Percentiles rank a stretch among this genome's conserved stretches.
phyloP scores from a whole-genome alignment of 35 echinoderm and acorn worm genomes.

The Patiria miniata region DNA sequence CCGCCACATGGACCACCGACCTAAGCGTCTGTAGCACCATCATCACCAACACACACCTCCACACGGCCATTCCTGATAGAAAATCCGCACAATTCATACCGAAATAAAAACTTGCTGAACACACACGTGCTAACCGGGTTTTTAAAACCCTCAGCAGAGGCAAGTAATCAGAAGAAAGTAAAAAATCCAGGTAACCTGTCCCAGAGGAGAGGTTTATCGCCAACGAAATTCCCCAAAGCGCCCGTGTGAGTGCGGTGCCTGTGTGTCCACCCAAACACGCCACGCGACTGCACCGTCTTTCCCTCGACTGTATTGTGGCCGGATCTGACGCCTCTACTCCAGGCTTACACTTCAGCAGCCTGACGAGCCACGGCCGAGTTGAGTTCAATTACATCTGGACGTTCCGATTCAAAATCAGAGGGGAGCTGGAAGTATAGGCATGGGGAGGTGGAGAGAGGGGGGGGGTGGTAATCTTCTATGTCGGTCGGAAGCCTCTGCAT shows the following conservation, averaged over 20 bases:
- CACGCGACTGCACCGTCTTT: background rate
- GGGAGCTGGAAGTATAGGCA: background rate
- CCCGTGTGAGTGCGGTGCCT: too few species aligned
- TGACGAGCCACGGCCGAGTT: background rate
- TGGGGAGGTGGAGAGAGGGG: background rate
- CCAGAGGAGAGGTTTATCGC: too few species aligned
- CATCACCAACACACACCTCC: background rate
- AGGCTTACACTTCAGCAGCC: background rate
- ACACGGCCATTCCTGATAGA: background rate
- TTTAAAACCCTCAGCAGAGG: background rate
- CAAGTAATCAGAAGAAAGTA: background rate
- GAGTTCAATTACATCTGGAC: slow-evolving; percentile 11
- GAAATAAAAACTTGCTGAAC: background rate
- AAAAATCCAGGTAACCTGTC: background rate
- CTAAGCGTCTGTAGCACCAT: background rate
- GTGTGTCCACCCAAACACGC: background rate
- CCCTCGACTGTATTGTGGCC: background rate
- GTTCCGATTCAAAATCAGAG: background rate
- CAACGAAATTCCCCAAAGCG: too few species aligned
- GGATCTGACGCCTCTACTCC: background rate
- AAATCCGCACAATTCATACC: background rate
- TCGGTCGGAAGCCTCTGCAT: background rate
- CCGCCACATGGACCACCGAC: background rate
- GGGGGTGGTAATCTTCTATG: background rate
- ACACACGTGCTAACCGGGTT: background rate